Conservation (phyloP, 2,113 vertebrate species). For the Colaptes auratus region DNA sequence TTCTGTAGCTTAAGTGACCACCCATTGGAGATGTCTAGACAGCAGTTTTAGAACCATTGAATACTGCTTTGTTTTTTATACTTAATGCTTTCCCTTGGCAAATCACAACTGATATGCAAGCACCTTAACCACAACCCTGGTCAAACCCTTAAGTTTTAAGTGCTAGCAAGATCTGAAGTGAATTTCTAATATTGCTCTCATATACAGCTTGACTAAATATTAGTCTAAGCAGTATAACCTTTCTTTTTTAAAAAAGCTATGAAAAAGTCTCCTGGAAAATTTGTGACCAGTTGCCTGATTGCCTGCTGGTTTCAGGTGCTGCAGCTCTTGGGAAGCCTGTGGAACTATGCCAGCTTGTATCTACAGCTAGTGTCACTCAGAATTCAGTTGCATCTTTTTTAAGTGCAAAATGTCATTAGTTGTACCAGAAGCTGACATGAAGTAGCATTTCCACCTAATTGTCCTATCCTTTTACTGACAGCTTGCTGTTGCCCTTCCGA, state of each 20-base stretch:
- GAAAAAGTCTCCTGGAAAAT: neutral
- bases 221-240: neutral
- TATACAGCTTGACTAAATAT: neutral
- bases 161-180: neutral
- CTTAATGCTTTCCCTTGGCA: neutral
- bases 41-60: neutral
- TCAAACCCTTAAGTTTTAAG: neutral
- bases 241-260: neutral
- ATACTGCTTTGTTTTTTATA: neutral
- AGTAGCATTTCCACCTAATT: slow-evolving; percentile 59
- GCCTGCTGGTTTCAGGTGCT: slow-evolving; percentile 1
- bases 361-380: slow-evolving; percentile 32
- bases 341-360: slow-evolving; percentile 34
- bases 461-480: slow-evolving; percentile 61
- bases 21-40: neutral
- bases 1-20: neutral
- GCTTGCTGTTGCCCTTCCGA: slow-evolving; percentile 42
- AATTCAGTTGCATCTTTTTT: slow-evolving; percentile 61
- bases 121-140: neutral
- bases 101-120: neutral
- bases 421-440: slow-evolving; percentile 60
- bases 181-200: neutral
- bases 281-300: neutral
- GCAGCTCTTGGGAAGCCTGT: neutral
- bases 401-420: slow-evolving; percentile 69